These are phyloP conservation scores for Athalia cordata DNA, from an alignment of 2,888 invertebrate species.

Conservation along the genomic window DNA sequence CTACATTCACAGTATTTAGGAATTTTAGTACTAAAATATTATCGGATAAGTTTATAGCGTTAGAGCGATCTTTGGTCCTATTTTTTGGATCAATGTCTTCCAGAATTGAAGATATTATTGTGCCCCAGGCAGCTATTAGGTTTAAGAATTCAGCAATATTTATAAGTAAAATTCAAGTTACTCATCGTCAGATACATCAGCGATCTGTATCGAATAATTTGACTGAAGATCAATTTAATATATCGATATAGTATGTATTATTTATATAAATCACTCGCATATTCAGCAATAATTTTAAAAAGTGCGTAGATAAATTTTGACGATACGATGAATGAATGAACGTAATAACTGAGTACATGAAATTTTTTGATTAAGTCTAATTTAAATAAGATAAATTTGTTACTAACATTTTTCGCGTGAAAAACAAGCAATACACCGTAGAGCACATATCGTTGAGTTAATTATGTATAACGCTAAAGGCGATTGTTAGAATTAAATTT, in stretches of 20 bases:
- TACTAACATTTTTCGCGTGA: slow-evolving; percentile 48
- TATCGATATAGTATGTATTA: no score
- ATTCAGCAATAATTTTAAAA: no score
- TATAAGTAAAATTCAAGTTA: background rate
- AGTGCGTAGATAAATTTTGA: no score
- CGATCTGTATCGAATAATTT: background rate
- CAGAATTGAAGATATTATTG: slow-evolving; percentile 67
- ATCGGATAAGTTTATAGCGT: background rate
- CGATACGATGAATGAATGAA: no score
- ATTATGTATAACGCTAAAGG: slow-evolving; percentile 24
- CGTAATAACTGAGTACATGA: no score
- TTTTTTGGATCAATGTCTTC: slow-evolving; percentile 60
- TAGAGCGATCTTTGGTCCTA: slow-evolving; percentile 41
- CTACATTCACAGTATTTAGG: background rate
- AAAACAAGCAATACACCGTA: slow-evolving; percentile 52
- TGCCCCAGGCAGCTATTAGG: slow-evolving; percentile 58
- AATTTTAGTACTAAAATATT: background rate
- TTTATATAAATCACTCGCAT: no score
- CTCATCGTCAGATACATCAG: background rate
- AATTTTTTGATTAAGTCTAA: no score
- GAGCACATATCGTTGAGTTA: slow-evolving; percentile 50
- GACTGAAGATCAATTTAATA: background rate
- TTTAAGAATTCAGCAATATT: slow-evolving; percentile 30
- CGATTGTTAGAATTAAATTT: slow-evolving; percentile 49
- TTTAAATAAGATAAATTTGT: background rate